Percentiles rank a stretch among this genome's conserved stretches.
Conservation (phyloP, 2,888 invertebrate species). For the Aphodius granarius region DNA sequence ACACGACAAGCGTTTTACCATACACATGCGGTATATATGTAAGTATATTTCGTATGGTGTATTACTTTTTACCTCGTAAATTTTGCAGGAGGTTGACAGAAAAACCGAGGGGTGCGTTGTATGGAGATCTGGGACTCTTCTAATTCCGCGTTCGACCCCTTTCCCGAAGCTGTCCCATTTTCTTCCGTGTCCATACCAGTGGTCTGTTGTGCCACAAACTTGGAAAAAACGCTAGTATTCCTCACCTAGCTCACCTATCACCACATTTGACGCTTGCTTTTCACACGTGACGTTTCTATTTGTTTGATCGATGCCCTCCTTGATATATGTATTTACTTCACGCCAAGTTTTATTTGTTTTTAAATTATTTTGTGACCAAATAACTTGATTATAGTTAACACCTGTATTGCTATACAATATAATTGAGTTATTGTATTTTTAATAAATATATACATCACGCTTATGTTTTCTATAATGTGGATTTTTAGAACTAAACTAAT, state of each 20-base stretch:
- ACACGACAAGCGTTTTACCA: background rate
- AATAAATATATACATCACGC: too few relatives aligned
- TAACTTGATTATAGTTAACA: too few relatives aligned
- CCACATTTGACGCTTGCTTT: background rate
- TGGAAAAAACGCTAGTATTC: background rate
- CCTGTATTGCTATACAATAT: too few relatives aligned
- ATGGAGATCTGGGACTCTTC: conserved; percentile 12
- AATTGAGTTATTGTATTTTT: too few relatives aligned
- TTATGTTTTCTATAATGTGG: too few relatives aligned
- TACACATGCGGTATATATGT: too few relatives aligned
- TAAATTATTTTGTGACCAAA: too few relatives aligned
- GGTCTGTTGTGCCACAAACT: background rate
- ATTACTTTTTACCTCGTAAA: conserved; percentile 27
- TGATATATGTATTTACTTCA: too few relatives aligned
- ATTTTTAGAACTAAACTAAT: too few relatives aligned
- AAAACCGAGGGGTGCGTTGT: conserved; percentile 15
- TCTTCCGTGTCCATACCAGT: conserved; percentile 1
- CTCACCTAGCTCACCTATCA: background rate
- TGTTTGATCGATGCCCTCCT: background rate
- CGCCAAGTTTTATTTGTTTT: too few relatives aligned
- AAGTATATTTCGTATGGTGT: background rate
- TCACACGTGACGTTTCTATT: background rate
- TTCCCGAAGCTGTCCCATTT: background rate
- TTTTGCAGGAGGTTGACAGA: conserved; percentile 31
- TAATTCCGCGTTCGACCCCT: conserved; percentile 1